Percentiles rank a stretch among this genome's conserved stretches.
These are phyloP conservation scores for Aethes cnicana DNA, from an alignment of 2,888 invertebrate species.

Conservation along the genomic window DNA sequence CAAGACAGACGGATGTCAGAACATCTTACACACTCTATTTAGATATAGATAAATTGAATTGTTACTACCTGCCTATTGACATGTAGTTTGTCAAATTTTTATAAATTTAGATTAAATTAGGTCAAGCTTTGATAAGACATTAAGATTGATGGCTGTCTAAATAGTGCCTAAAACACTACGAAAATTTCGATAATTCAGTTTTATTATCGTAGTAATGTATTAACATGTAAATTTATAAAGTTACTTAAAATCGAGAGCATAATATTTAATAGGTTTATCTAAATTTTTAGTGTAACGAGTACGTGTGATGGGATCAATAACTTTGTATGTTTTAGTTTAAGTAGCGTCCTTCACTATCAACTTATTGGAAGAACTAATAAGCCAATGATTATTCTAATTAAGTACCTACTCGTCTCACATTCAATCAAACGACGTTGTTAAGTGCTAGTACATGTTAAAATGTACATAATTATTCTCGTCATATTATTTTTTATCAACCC, in stretches of 20 bases:
- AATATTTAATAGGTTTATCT: conserved; percentile 57
- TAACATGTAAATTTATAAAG: conserved; percentile 67
- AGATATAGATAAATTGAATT: conserved; percentile 64
- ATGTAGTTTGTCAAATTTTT: conserved; percentile 74
- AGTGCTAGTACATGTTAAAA: too few species aligned
- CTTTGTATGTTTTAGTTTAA: conserved; percentile 53
- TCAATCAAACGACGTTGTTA: too few species aligned
- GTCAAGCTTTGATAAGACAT: conserved; percentile 78
- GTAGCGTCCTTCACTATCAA: conserved; percentile 25
- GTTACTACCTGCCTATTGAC: conserved; percentile 80
- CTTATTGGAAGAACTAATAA: conserved; percentile 9
- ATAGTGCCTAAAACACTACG: conserved; percentile 83
- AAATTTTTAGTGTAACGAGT: conserved; percentile 62
- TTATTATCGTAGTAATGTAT: conserved; percentile 72
- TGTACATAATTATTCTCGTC: too few species aligned
- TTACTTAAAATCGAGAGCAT: conserved; percentile 58
- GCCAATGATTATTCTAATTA: conserved; percentile 12
- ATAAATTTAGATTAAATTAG: conserved; percentile 65
- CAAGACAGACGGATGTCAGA: conserved; percentile 29
- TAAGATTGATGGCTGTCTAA: conserved; percentile 83
- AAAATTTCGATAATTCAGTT: conserved; percentile 80
- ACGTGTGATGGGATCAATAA: conserved; percentile 76
- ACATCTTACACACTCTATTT: conserved; percentile 58
- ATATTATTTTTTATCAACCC: too few species aligned
- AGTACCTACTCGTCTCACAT: too few species aligned